phyloP scores from a whole-genome alignment of 2,797 vertebrate genomes.

The Characodon lateralis region DNA sequence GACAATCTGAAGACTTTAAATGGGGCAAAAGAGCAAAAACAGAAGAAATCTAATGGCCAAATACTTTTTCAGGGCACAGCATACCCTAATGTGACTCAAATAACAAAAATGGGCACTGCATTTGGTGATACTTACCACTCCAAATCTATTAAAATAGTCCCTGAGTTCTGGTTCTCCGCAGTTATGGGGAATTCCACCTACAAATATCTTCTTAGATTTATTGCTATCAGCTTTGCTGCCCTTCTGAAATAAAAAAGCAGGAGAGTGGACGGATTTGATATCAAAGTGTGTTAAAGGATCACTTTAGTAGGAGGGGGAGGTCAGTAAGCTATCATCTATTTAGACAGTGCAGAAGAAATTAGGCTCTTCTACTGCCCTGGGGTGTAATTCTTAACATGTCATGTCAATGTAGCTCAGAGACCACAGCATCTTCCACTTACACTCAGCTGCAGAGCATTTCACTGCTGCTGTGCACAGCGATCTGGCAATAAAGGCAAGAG shows the following conservation, averaged over 20 bases:
- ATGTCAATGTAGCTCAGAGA: slow-evolving; percentile 76
- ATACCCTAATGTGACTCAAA: slow-evolving; percentile 13
- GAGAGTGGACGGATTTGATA: slow-evolving; percentile 74
- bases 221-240: slow-evolving; percentile 97
- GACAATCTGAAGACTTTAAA: background rate
- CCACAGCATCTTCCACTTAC: slow-evolving; percentile 59
- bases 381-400: slow-evolving; percentile 80
- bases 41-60: background rate
- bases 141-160: slow-evolving; percentile 99
- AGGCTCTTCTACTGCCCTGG: slow-evolving; percentile 72
- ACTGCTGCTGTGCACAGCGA: slow-evolving; percentile 29
- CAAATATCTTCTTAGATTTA: slow-evolving; percentile 99
- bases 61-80: background rate
- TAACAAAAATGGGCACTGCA: slow-evolving; percentile 7
- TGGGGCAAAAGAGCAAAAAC: background rate
- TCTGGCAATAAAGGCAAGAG: slow-evolving; percentile 50
- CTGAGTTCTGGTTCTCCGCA: slow-evolving; percentile 99
- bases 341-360: slow-evolving; percentile 74
- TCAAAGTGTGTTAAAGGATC: slow-evolving; percentile 65
- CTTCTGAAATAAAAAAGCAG: slow-evolving; percentile 87
- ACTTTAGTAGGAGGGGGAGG: slow-evolving; percentile 56
- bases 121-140: slow-evolving; percentile 92
- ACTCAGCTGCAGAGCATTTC: slow-evolving; percentile 50
- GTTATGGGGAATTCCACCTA: slow-evolving; percentile 99
- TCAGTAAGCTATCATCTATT: slow-evolving; percentile 74